Conservation (phyloP, 2,888 invertebrate species). For the Volucella inanis region DNA sequence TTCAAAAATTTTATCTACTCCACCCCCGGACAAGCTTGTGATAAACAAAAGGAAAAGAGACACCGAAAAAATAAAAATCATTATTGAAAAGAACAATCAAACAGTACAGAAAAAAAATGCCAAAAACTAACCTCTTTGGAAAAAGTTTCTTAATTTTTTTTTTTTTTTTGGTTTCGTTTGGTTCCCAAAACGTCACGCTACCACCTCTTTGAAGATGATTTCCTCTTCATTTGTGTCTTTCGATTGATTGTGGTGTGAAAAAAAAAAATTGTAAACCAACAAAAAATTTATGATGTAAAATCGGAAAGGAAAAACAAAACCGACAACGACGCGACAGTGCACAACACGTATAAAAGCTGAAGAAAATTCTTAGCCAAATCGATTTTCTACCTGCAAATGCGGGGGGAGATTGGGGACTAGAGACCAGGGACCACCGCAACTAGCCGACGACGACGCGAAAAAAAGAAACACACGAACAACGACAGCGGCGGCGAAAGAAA, state of each 20-base stretch:
- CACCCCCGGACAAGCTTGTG: slow-evolving; percentile 27
- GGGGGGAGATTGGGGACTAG: slow-evolving; percentile 25
- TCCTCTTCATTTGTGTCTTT: slow-evolving; percentile 50
- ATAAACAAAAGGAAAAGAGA: slow-evolving; percentile 36
- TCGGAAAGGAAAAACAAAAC: slow-evolving; percentile 54
- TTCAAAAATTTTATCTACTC: not conserved
- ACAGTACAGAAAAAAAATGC: not conserved
- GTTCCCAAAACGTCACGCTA: slow-evolving; percentile 44
- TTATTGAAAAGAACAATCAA: too few relatives aligned
- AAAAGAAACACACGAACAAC: not conserved
- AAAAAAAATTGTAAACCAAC: slow-evolving; percentile 6
- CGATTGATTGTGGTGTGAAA: not conserved
- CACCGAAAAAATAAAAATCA: too few relatives aligned
- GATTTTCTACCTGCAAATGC: slow-evolving; percentile 76
- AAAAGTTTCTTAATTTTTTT: slow-evolving; percentile 22
- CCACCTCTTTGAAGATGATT: slow-evolving; percentile 22
- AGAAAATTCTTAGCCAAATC: slow-evolving; percentile 73
- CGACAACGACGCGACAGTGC: slow-evolving; percentile 29
- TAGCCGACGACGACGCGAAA: slow-evolving; percentile 41
- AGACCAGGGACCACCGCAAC: slow-evolving; percentile 26
- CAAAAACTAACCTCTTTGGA: slow-evolving; percentile 50
- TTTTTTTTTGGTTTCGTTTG: not conserved
- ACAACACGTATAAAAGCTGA: slow-evolving; percentile 61
- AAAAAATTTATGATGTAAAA: slow-evolving; percentile 20
- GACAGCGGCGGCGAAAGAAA: not conserved